Evolutionary conservation across 2,113 vertebrate genomes (phyloP).

Genomic region (Hyaena hyaena): DNA sequence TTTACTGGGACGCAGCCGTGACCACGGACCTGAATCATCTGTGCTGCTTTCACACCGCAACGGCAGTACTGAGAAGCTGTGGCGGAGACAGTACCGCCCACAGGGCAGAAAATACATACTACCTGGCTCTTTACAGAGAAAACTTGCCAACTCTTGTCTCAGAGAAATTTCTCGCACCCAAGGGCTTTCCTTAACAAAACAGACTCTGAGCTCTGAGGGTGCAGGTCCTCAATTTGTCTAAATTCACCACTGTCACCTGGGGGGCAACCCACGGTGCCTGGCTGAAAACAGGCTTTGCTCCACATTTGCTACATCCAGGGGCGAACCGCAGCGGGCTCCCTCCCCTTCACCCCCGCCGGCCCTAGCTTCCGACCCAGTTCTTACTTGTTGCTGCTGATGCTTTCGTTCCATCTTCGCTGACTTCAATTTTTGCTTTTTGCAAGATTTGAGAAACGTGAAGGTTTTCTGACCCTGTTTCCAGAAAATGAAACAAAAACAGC

Average conservation of each 20-base stretch:
- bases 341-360: fast-evolving
- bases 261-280: background rate
- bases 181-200: background rate
- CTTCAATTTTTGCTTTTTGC: conserved; percentile 96
- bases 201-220: background rate
- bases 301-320: fast-evolving
- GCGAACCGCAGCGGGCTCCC: fast-evolving
- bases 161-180: background rate
- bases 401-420: conserved; percentile 97
- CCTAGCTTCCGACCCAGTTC: conserved; percentile 25
- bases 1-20: background rate
- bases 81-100: fast-evolving
- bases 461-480: conserved; percentile 88
- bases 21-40: background rate
- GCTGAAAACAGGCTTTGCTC: fast-evolving
- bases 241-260: fast-evolving
- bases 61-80: background rate
- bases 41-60: background rate
- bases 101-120: background rate
- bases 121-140: background rate
- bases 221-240: no score
- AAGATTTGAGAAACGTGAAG: conserved; percentile 92
- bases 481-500: conserved; percentile 61
- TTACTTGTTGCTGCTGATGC: conserved; percentile 95
- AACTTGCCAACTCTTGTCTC: background rate